Base-by-base conservation (phyloP, 2,113 vertebrate genomes). In the Rhineura floridana region DNA sequence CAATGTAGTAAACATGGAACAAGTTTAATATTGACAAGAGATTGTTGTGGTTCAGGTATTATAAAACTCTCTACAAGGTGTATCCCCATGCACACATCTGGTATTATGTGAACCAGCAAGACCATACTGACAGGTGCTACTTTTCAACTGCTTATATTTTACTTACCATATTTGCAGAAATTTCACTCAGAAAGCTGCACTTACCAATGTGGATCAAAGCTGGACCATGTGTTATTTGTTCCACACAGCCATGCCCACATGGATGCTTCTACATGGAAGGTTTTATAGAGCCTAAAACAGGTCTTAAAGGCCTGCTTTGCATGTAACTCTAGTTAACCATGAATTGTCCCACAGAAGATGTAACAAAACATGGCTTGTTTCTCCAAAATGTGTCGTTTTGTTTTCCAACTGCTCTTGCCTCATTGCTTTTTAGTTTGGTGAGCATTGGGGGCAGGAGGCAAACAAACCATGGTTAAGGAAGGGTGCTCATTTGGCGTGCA, bases 1-100 rank as follows among this genome's bases (percentile, higher is more conserved):
- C 25, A 87, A 86, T 86, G 93, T 88, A n/a, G n/a, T n/a, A 88
- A 96, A 93, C 86, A 92, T 88, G 89, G 89, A 81, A 6, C 67
- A 42, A 63, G 63, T 89, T 91, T 89, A 92, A 86, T 86, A 85
- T 88, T 90, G 77, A 94, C 87, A 81, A 86, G 39, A 62, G 46
- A 52, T 65, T 50, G 55, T 9, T n/a, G 17, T 83, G 86, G 59
- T 76, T 52, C 44, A 63, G 72, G 52, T 76, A 42, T 39, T 65
- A 36, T 36, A 65, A 78, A 73, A 44, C 10, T 33, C 6, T 46
- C 25, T 13, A 79, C 42, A 50, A 67, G 21, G 44, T 10, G 46
- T 50, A 10, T 25, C 23, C 42, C 25, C 39, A 4, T 52, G 62
- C 2, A 52, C 23, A 80, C 3, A 80, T 9, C 19, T 42, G 25